Percentiles rank a stretch among this genome's conserved stretches.
phyloP scores from a whole-genome alignment of 2,797 vertebrate genomes.

The Morelia viridis region DNA sequence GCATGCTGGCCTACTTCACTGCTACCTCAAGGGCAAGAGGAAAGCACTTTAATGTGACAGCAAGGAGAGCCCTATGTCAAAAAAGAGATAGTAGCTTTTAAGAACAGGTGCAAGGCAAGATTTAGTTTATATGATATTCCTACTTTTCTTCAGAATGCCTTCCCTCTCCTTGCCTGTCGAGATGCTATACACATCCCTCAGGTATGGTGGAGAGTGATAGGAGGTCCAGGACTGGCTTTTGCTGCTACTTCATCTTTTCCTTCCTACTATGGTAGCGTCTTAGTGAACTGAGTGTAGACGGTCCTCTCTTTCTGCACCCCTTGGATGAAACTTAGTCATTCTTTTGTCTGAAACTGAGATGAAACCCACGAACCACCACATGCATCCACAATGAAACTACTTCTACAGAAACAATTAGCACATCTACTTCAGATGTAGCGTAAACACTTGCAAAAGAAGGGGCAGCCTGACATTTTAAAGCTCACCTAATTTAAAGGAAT shows the following conservation, averaged over 20 bases:
- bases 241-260: background rate
- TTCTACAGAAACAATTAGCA: background rate
- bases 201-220: background rate
- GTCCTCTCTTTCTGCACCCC: background rate
- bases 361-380: background rate
- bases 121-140: background rate
- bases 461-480: background rate
- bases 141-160: background rate
- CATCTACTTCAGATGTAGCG: background rate
- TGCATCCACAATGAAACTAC: background rate
- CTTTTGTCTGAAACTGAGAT: background rate
- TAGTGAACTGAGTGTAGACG: background rate
- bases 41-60: background rate
- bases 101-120: background rate
- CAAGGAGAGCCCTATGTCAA: background rate
- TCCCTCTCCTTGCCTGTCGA: background rate
- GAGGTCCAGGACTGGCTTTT: background rate
- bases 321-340: background rate
- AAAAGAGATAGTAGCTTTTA: background rate
- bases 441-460: background rate
- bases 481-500: background rate
- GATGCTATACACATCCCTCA: background rate
- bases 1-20: background rate
- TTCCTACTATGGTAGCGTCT: background rate
- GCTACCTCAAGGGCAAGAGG: background rate